Evolutionary conservation across 2,797 vertebrate genomes (phyloP), one percentile per base, ranked within the genome.

Genomic region (Poeciliopsis turneri): DNA sequence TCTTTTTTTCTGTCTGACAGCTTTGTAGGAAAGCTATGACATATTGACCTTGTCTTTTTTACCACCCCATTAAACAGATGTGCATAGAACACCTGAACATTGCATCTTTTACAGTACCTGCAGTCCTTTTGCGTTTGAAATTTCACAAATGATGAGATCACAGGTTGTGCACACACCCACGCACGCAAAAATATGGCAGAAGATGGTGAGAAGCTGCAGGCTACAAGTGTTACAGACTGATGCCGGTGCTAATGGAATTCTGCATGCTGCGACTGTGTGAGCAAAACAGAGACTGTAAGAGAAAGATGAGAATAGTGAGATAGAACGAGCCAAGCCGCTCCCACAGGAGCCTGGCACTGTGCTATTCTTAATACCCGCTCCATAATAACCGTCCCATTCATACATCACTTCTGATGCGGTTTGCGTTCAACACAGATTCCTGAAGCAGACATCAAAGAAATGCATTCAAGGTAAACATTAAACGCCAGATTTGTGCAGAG

Each of bases 161-260:
- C 83, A 89, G 76, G 41, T 47, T 80, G n/a, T 61, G 30, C 74
- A 23, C 53, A 43, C 82, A 36, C 57, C 1, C 77, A 57, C 61
- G n/a, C 68, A 20, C 66, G 49, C 77, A 72, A 20, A 77, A 69
- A 78, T 47, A 53, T 78, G 66, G 51, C 76, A 45, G 39, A 39
- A 43, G 45, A 75, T 82, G 64, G 49, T 0, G 76, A 82, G 78
- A 80, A 53, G 81, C 90, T 90, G 87, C 87, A 16, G 90, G 90
- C 92, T 85, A 85, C 79, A 71, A 92, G 76, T 84, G 89, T 81
- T 81, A 84, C 33, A 87, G 86, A 90, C 83, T 85, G 82, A 90
- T 88, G 88, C 84, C 69, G 46, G 77, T 4, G 74, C 84, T 92
- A 92, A 93, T 93, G 90, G 88, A 82, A 92, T 81, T 82, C 90